phyloP scores from a whole-genome alignment of 2,888 invertebrate genomes.

The Lasioglossum figueresi region DNA sequence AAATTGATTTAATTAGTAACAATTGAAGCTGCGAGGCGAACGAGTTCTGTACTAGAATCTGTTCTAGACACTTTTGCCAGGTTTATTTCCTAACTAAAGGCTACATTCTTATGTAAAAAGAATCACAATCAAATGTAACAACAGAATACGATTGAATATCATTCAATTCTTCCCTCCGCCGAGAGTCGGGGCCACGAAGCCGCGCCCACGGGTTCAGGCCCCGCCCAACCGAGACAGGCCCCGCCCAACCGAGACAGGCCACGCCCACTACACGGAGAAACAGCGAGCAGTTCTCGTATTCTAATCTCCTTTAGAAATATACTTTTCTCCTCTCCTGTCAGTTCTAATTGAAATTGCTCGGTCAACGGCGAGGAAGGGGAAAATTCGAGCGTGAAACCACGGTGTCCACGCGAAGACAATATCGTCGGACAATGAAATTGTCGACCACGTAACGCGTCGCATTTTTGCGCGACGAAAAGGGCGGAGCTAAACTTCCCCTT shows the following conservation, averaged over 20 bases:
- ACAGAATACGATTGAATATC: not conserved
- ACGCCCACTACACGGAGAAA: not conserved
- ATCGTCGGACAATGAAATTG: too few species aligned
- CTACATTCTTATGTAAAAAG: not conserved
- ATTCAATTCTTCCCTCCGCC: too few species aligned
- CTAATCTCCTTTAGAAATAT: not conserved
- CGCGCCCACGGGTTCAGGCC: not conserved
- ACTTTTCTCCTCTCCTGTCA: not conserved
- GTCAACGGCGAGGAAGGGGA: not conserved
- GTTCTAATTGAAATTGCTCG: not conserved
- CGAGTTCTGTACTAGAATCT: not conserved
- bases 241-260: too few species aligned
- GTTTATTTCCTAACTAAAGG: not conserved
- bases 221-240: not conserved
- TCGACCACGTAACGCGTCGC: too few species aligned
- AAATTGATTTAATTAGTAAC: not conserved
- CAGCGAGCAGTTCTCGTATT: not conserved
- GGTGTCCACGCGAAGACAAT: not conserved
- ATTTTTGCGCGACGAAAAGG: too few species aligned
- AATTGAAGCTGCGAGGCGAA: not conserved
- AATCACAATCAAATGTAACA: not conserved
- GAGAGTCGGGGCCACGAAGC: too few species aligned
- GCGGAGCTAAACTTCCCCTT: too few species aligned
- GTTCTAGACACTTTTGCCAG: rapidly evolving
- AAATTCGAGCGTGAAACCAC: not conserved